Evolutionary conservation across 2,888 invertebrate genomes (phyloP).

Genomic region (Cantharis nigra): DNA sequence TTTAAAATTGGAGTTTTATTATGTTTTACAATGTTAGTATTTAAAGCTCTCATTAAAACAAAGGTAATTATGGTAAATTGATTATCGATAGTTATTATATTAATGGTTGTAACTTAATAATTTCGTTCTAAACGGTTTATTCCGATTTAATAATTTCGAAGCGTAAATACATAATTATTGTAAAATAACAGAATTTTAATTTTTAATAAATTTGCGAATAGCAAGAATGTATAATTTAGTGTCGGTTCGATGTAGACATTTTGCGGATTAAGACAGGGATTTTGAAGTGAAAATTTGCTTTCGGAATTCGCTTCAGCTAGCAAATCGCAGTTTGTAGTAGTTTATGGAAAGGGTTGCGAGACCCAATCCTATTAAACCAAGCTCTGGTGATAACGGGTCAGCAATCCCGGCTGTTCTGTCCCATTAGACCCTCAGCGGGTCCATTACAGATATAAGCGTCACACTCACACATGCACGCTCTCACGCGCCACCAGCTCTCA

Average conservation of each 20-base stretch:
- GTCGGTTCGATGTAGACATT: conserved; percentile 30
- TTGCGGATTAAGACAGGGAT: conserved; percentile 43
- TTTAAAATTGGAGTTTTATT: neutral
- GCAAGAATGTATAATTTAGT: conserved; percentile 36
- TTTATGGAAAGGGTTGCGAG: conserved; percentile 45
- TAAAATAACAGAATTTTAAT: neutral
- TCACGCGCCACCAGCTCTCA: conserved; percentile 23
- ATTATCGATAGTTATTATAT: neutral
- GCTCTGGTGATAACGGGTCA: conserved; percentile 50
- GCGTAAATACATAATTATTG: too few species aligned
- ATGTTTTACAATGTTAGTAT: neutral
- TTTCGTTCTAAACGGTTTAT: too few species aligned
- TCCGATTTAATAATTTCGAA: too few species aligned
- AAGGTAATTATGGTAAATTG: neutral
- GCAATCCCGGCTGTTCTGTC: conserved; percentile 50
- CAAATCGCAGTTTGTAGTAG: conserved; percentile 46
- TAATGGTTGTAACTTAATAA: neutral
- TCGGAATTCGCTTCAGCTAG: conserved; percentile 43
- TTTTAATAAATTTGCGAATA: neutral
- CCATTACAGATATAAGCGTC: conserved; percentile 40
- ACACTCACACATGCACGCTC: conserved; percentile 25
- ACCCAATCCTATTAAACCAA: conserved; percentile 48
- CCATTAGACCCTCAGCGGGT: conserved; percentile 48
- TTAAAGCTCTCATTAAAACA: neutral
- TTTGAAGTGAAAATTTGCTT: conserved; percentile 49